Evolutionary conservation across 2,797 vertebrate genomes (phyloP).

Genomic region (Pangasius larnaudii): DNA sequence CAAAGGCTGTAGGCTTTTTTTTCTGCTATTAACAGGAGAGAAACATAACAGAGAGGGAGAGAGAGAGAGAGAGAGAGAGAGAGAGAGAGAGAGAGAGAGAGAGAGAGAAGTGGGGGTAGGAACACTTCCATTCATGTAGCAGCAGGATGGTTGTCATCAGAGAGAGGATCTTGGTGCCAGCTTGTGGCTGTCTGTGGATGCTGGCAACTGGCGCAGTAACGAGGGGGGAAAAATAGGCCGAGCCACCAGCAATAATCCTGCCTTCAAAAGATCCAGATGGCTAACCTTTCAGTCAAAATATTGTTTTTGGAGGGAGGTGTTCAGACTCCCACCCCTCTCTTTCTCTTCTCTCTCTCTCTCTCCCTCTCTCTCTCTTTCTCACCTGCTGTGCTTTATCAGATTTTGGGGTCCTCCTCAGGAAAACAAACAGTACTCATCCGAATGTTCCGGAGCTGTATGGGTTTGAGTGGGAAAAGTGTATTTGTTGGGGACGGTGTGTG

Average conservation of each 20-base stretch:
- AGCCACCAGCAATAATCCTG: slow-evolving; percentile 79
- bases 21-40: not conserved
- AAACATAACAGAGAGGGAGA: slow-evolving; percentile 57
- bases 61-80: slow-evolving; percentile 73
- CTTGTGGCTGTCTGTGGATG: slow-evolving; percentile 66
- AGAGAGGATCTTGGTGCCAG: slow-evolving; percentile 60
- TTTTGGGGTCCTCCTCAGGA: slow-evolving; percentile 66
- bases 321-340: slow-evolving; percentile 54
- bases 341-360: slow-evolving; percentile 32
- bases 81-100: slow-evolving; percentile 65
- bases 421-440: slow-evolving; percentile 73
- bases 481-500: slow-evolving; percentile 65
- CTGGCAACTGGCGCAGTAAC: slow-evolving; percentile 63
- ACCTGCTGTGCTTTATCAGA: slow-evolving; percentile 73
- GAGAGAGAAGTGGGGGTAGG: slow-evolving; percentile 65
- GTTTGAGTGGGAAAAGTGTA: slow-evolving; percentile 44
- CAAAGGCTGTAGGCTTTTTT: not conserved
- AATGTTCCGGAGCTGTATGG: slow-evolving; percentile 59
- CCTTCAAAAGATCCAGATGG: slow-evolving; percentile 86
- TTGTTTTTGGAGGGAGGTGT: slow-evolving; percentile 81
- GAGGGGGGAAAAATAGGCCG: slow-evolving; percentile 73
- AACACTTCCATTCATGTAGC: slow-evolving; percentile 51
- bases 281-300: slow-evolving; percentile 82
- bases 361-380: slow-evolving; percentile 54
- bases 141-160: slow-evolving; percentile 60